Percentiles rank a stretch among this genome's conserved stretches.
These are phyloP conservation scores for Caloenas nicobarica DNA, from an alignment of 2,113 vertebrate genomes.

Conservation along the genomic window DNA sequence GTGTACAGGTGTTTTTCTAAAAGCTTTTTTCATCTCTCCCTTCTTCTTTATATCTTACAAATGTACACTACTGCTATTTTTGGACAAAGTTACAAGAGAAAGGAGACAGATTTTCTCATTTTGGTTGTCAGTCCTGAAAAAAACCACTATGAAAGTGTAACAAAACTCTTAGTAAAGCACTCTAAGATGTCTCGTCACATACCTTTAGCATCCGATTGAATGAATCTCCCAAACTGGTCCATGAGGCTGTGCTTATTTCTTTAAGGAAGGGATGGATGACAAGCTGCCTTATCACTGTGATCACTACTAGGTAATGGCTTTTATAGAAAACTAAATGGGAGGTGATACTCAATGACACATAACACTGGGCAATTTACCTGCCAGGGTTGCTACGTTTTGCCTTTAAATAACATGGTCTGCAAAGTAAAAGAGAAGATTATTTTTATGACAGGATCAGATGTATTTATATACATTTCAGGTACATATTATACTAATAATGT, in stretches of 20 bases:
- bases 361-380: slow-evolving; percentile 65
- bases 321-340: slow-evolving; percentile 70
- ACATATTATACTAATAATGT: background rate
- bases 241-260: slow-evolving; percentile 34
- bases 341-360: slow-evolving; percentile 13
- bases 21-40: background rate
- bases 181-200: background rate
- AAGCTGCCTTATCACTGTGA: background rate
- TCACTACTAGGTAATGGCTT: slow-evolving; percentile 49
- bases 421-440: slow-evolving; percentile 33
- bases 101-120: background rate
- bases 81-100: background rate
- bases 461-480: background rate
- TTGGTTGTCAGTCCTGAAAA: background rate
- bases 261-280: background rate
- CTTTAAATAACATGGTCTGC: slow-evolving; percentile 15
- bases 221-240: slow-evolving; percentile 58
- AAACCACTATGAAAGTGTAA: background rate
- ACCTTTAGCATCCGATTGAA: slow-evolving; percentile 43
- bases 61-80: background rate
- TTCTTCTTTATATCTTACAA: background rate
- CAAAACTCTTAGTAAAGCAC: background rate
- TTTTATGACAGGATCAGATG: slow-evolving; percentile 1
- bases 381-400: slow-evolving; percentile 71
- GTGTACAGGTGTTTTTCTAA: accelerated